phyloP scores from a whole-genome alignment of 2,888 invertebrate species.

The Papilio gigon region DNA sequence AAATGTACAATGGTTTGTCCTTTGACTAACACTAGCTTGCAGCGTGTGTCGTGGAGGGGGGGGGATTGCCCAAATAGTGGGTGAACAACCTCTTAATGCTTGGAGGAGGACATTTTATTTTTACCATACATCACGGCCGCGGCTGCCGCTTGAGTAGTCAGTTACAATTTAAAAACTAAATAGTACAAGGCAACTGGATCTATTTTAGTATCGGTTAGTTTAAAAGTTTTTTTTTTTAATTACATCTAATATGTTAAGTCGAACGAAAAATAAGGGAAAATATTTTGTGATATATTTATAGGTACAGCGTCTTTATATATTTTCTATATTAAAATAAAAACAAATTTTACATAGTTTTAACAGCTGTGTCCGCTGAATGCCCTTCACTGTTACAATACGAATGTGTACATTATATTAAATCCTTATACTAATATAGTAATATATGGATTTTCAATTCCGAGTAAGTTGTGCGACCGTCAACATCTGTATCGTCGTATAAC shows the following conservation, averaged over 20 bases:
- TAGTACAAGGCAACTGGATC: constrained; percentile 40
- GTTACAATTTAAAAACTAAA: constrained; percentile 43
- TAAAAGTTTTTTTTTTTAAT: constrained; percentile 22
- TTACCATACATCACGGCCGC: constrained; percentile 60
- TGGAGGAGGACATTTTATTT: constrained; percentile 80
- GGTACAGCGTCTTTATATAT: neutral
- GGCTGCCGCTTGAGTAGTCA: constrained; percentile 57
- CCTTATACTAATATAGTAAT: neutral
- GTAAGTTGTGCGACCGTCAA: neutral
- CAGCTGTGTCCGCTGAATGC: no score
- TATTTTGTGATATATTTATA: neutral
- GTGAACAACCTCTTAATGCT: constrained; percentile 81
- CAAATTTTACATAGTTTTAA: no score
- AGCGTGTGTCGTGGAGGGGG: constrained; percentile 51
- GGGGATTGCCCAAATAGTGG: constrained; percentile 75
- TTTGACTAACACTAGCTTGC: constrained; percentile 65
- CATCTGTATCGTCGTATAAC: constrained; percentile 9
- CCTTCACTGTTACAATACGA: no score
- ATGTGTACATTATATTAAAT: neutral
- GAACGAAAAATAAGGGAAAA: neutral
- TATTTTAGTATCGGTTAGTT: constrained; percentile 22
- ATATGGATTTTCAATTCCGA: neutral
- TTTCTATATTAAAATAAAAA: neutral
- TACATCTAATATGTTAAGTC: constrained; percentile 7
- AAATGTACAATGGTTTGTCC: constrained; percentile 62